Conservation (phyloP, 2,888 invertebrate genomes). For the Agrochola lota region DNA sequence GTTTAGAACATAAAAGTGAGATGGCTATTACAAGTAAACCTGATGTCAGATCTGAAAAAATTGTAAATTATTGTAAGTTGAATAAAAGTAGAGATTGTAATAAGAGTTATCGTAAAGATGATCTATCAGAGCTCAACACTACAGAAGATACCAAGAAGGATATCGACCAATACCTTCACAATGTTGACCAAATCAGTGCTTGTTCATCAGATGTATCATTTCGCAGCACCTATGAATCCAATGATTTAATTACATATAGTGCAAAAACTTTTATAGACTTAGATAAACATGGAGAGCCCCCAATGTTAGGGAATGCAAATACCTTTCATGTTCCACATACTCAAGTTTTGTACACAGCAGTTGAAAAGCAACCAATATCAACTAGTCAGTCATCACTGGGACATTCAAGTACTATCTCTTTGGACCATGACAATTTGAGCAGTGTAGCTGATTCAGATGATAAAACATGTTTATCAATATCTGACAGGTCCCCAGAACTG, state of each 20-base stretch:
- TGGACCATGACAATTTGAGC: conserved; percentile 43
- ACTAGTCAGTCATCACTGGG: conserved; percentile 61
- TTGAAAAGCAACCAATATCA: conserved; percentile 63
- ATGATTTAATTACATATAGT: conserved; percentile 72
- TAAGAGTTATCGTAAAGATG: conserved; percentile 77
- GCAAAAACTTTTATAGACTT: conserved; percentile 70
- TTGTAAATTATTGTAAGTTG: conserved; percentile 89
- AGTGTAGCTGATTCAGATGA: conserved; percentile 46
- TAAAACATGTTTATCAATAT: conserved; percentile 38
- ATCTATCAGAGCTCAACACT: conserved; percentile 66
- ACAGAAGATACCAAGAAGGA: conserved; percentile 66
- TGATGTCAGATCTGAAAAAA: conserved; percentile 87
- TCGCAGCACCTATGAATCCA: conserved; percentile 78
- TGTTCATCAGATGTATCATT: conserved; percentile 84
- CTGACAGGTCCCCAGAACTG: conserved; percentile 38
- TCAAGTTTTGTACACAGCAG: conserved; percentile 74
- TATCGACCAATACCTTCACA: conserved; percentile 66
- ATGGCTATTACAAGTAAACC: conserved; percentile 75
- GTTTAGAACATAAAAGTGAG: conserved; percentile 79
- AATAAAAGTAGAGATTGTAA: conserved; percentile 88
- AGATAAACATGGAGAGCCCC: conserved; percentile 64
- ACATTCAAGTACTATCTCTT: conserved; percentile 45
- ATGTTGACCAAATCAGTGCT: conserved; percentile 69
- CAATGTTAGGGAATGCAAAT: conserved; percentile 58
- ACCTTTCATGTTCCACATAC: conserved; percentile 60